Percentiles rank a stretch among this genome's conserved stretches.
phyloP scores from a whole-genome alignment of 2,113 vertebrate species.

The Meriones unguiculatus region DNA sequence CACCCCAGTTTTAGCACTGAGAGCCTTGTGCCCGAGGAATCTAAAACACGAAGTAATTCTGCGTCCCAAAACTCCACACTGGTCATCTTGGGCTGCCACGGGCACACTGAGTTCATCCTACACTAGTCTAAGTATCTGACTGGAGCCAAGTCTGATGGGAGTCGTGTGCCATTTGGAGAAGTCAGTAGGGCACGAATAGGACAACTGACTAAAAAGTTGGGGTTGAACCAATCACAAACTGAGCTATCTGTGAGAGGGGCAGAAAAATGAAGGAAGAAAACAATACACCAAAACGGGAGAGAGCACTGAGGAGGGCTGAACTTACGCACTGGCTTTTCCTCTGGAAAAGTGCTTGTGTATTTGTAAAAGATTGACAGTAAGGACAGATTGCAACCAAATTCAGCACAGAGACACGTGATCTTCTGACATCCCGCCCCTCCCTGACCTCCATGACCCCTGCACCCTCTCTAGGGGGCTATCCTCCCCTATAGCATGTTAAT shows the following conservation, averaged over 20 bases:
- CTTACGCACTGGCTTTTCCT: not conserved
- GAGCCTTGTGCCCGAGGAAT: not conserved
- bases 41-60: not conserved
- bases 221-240: not conserved
- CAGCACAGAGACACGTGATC: not conserved
- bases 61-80: not conserved
- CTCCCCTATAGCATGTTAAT: not conserved
- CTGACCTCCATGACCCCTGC: not conserved
- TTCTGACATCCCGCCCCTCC: not conserved
- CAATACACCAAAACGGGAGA: not conserved
- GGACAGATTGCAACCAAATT: not conserved
- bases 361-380: not conserved
- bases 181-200: not conserved
- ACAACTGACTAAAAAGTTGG: not conserved
- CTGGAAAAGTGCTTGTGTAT: not conserved
- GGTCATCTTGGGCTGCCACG: not conserved
- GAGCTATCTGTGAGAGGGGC: not conserved
- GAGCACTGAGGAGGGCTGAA: too few species aligned
- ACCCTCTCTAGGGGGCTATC: not conserved
- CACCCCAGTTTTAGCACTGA: too few species aligned
- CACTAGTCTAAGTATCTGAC: not conserved
- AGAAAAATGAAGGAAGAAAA: not conserved
- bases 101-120: fast-evolving
- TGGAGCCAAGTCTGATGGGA: not conserved
- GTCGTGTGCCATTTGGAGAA: not conserved